These are phyloP conservation scores for Tachina fera DNA, from an alignment of 2,888 invertebrate genomes.

Conservation along the genomic window DNA sequence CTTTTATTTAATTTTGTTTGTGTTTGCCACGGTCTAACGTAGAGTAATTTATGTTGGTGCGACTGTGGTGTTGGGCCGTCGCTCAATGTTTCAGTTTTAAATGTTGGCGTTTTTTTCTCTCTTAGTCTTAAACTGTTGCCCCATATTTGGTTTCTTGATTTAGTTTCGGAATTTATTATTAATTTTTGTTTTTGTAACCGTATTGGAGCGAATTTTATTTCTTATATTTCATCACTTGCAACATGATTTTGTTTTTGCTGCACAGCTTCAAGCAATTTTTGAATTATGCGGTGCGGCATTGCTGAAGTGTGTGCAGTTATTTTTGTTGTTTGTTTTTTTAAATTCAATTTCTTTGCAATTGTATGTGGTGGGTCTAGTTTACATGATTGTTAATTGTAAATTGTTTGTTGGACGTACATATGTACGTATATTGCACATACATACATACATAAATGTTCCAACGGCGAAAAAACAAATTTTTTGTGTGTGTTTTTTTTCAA, in stretches of 20 bases:
- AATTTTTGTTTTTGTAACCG: conserved; percentile 11
- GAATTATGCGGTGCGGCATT: conserved; percentile 59
- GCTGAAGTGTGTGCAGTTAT: conserved; percentile 50
- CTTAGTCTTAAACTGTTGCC: conserved; percentile 56
- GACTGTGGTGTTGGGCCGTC: conserved; percentile 11
- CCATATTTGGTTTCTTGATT: conserved; percentile 70
- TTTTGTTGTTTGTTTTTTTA: conserved; percentile 10
- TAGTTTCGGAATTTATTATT: conserved; percentile 65
- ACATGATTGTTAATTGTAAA: conserved; percentile 69
- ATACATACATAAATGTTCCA: neutral
- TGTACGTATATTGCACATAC: conserved; percentile 18
- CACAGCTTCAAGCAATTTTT: conserved; percentile 56
- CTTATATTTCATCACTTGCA: conserved; percentile 58
- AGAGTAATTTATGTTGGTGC: conserved; percentile 55
- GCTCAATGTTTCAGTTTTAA: conserved; percentile 36
- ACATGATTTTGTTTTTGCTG: conserved; percentile 46
- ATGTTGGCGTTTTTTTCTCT: conserved; percentile 26
- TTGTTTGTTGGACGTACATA: conserved; percentile 46
- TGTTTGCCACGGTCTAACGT: conserved; percentile 53
- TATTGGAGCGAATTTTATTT: conserved; percentile 36
- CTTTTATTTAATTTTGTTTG: conserved; percentile 22
- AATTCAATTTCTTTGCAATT: conserved; percentile 34
- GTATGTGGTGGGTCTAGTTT: conserved; percentile 70
- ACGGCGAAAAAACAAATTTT: neutral
- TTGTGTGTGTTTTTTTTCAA: conserved; percentile 1